Conservation (phyloP, 2,113 vertebrate genomes). For the Trichomycterus rosablanca region DNA sequence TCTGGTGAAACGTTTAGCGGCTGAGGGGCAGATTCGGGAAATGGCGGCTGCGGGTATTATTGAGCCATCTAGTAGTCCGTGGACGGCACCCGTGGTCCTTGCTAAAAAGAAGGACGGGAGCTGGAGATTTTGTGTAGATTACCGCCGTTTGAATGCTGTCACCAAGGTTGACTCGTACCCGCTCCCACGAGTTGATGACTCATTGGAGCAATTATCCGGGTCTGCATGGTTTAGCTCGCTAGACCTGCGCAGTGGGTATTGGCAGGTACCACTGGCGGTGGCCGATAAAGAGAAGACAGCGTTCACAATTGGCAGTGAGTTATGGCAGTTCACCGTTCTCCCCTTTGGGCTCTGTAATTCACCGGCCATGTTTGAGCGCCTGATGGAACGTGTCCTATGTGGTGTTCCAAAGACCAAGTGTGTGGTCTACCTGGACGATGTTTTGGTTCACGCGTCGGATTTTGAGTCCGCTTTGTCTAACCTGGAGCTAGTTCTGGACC, state of each 20-base stretch:
- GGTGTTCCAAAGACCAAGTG: not conserved
- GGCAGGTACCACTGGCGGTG: not conserved
- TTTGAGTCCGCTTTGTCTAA: not conserved
- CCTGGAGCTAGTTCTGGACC: not conserved
- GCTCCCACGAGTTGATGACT: not conserved
- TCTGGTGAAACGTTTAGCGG: too few species aligned
- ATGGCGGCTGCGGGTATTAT: too few species aligned
- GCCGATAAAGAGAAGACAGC: not conserved
- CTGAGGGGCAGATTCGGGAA: too few species aligned
- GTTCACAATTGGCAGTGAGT: not conserved
- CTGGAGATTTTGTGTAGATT: not conserved
- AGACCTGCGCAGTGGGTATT: too few species aligned
- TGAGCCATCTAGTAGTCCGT: too few species aligned
- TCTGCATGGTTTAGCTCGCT: not conserved
- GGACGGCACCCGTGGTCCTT: too few species aligned
- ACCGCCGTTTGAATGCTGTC: not conserved
- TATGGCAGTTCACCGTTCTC: not conserved
- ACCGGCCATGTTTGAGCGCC: not conserved
- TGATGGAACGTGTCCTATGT: not conserved
- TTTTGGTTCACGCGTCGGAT: not conserved
- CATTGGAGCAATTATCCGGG: not conserved
- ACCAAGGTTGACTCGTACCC: not conserved
- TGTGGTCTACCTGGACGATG: not conserved
- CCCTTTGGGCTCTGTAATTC: not conserved
- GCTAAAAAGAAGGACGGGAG: too few species aligned